Conservation (phyloP, 1,140 invertebrate genomes). For the Sitophilus oryzae region DNA sequence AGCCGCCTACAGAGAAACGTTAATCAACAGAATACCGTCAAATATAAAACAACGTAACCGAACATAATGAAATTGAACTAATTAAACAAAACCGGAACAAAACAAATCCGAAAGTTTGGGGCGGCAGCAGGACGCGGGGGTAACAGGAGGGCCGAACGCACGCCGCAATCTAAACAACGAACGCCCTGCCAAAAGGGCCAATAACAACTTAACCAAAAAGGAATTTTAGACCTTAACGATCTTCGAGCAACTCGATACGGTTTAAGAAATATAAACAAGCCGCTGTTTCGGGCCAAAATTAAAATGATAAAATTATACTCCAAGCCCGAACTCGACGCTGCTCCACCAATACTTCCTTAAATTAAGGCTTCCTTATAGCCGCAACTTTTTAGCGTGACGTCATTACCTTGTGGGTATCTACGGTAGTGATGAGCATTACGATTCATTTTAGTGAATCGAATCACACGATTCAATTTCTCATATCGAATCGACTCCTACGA, state of each 20-base stretch:
- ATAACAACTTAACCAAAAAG: not conserved
- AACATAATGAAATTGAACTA: not conserved
- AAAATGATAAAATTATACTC: not conserved
- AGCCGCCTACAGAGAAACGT: not conserved
- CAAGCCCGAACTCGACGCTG: too few relatives aligned
- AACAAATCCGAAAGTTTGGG: not conserved
- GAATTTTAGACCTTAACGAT: not conserved
- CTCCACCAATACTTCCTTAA: too few relatives aligned
- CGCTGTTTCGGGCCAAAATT: not conserved
- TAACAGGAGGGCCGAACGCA: too few relatives aligned
- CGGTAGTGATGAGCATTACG: too few relatives aligned
- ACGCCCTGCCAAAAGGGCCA: not conserved
- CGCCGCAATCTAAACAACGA: not conserved
- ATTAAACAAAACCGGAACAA: not conserved
- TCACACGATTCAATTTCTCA: too few relatives aligned
- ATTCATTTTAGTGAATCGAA: too few relatives aligned
- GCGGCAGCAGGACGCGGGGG: not conserved
- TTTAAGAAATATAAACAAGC: not conserved
- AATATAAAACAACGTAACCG: not conserved
- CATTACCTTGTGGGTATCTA: too few relatives aligned
- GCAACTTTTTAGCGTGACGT: too few relatives aligned
- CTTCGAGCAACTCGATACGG: not conserved
- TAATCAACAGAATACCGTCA: not conserved
- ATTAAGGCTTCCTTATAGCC: too few relatives aligned
- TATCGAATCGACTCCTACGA: too few relatives aligned